phyloP scores from a whole-genome alignment of 2,113 vertebrate genomes.

The Pseudorasbora parva region DNA sequence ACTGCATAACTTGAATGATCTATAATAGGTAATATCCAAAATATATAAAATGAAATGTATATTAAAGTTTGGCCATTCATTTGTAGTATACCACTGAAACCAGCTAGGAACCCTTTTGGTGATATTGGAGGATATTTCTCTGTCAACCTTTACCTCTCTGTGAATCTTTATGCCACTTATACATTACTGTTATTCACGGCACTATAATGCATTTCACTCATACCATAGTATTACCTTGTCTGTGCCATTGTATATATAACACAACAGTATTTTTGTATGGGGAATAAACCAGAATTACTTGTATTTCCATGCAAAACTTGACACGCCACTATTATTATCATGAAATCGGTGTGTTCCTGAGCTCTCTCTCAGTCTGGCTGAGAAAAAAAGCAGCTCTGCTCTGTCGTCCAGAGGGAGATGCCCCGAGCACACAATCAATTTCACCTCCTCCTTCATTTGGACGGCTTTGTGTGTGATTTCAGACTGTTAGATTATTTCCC shows the following conservation, averaged over 20 bases:
- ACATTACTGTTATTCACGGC: neutral
- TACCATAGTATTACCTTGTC: neutral
- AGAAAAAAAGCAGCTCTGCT: neutral
- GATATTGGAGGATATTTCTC: neutral
- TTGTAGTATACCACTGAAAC: neutral
- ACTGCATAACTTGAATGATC: neutral
- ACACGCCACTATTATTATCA: neutral
- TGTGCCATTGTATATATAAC: neutral
- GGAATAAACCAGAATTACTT: neutral
- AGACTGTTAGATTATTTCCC: slow-evolving; percentile 2
- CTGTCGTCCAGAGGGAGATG: neutral
- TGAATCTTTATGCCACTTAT: neutral
- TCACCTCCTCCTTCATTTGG: slow-evolving; percentile 20
- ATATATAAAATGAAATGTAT: neutral
- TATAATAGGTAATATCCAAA: neutral
- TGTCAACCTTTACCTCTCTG: neutral
- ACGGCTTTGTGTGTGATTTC: slow-evolving; percentile 14
- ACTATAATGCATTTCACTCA: neutral
- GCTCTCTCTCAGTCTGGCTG: neutral
- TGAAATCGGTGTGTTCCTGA: neutral
- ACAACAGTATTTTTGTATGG: no score
- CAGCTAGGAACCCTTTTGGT: neutral
- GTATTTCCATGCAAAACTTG: neutral
- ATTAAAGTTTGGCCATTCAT: neutral
- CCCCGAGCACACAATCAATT: slow-evolving; percentile 29